These are phyloP conservation scores for Papilio machaon DNA, from an alignment of 1,140 invertebrate genomes.

Conservation along the genomic window DNA sequence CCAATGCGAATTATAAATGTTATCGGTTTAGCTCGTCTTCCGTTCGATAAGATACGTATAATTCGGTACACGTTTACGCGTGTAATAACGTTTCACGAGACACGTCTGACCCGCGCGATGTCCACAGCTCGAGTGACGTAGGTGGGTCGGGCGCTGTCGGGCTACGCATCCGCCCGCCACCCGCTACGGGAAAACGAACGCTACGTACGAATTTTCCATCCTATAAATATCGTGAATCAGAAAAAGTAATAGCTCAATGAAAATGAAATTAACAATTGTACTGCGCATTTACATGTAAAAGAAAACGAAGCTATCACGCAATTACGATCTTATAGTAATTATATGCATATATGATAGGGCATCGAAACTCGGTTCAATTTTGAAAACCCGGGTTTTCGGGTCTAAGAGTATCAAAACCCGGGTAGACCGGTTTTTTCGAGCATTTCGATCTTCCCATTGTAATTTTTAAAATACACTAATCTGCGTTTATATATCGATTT, in stretches of 20 bases:
- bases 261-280: neutral
- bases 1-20: constrained; percentile 27
- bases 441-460: no score
- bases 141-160: constrained; percentile 44
- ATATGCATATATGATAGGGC: neutral
- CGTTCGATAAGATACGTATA: constrained; percentile 53
- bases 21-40: constrained; percentile 45
- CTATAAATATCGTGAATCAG: constrained; percentile 44
- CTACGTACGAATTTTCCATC: constrained; percentile 65
- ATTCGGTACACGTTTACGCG: constrained; percentile 50
- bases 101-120: constrained; percentile 48
- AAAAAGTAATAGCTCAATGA: constrained; percentile 28
- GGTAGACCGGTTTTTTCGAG: no score
- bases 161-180: constrained; percentile 64
- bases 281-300: neutral
- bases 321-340: neutral
- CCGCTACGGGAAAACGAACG: constrained; percentile 61
- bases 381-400: no score
- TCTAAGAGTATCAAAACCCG: no score
- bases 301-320: neutral
- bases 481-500: no score
- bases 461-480: no score
- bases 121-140: constrained; percentile 72
- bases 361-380: no score
- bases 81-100: neutral